Evolutionary conservation across 2,113 vertebrate species (phyloP), one percentile per base, ranked within the genome.

Genomic region (Loxodonta africana): DNA sequence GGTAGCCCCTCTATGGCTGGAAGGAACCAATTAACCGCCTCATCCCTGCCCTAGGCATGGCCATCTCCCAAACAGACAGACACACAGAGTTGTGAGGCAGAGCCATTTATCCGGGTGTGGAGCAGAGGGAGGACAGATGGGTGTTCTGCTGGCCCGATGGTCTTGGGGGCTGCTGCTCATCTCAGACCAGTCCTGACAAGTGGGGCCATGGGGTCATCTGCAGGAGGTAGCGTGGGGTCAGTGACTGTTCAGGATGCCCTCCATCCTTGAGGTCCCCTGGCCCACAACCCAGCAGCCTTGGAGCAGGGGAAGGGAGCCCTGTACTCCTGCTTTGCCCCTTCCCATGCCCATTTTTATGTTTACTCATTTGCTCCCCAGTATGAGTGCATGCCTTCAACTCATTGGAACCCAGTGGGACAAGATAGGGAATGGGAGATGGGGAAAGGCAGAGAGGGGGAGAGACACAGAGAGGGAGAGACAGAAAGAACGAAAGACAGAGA

Each of bases 21-120:
- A 63, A 9, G 3, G 37, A 67, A 83, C 53, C 44, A 67, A 18
- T 28, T 18, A 18, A 11, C 15, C 23, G 2, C 53, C 37, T 33
- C 23, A 11, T n/a, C n/a, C 46, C 60, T 1, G 14, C 12, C 73
- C 62, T 53, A 48, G 60, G 5, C 1, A 4, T 1, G 21, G 20
- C 80, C 69, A 83, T 88, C 51, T 37, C 33, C n/a, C 28, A 96
- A 74, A 96, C 25, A 96, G 85, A 90, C 83, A 94, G 7, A 74
- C n/a, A 74, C 11, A 37, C 21, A 51, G 60, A 1, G 4, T 46
- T 73, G 53, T 7, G 74, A 90, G 74, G 60, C 62, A 37, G 67
- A 94, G 89, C 28, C 33, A 0, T 98, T 98, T 97, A 98, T 97
- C 88, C 88, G 8, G 60, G 86, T n/a, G 33, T 33, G n/a, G 33